Base-by-base conservation (phyloP, 2,113 vertebrate genomes). In the Taurulus bubalis region DNA sequence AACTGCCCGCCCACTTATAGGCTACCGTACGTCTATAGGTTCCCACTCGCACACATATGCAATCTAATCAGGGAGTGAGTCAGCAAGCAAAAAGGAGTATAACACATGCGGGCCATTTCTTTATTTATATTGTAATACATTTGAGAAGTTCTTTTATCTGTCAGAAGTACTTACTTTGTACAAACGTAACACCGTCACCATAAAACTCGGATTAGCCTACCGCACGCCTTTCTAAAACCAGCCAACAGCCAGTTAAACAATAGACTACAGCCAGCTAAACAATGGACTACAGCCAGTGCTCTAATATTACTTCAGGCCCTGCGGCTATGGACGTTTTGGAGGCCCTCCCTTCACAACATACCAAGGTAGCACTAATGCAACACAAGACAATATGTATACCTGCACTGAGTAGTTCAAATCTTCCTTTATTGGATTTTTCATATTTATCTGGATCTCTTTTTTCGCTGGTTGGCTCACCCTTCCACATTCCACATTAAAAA, bases 81-180 rank as follows among this genome's bases (percentile, higher is more conserved):
- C 6, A 51, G 20, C 18, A 2, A 51, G 42, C 42, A 45, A 45
- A 45, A 15, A 45, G 14, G 12, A 16, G 6, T n/a, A n/a, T 49
- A 72, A 95, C 59, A 95, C 59, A 74, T 74, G 53, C 51, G 55
- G 8, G 38, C 68, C 66, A 51, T 36, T 71, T 79, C 71, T 72
- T 79, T 47, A 72, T 73, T 69, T 72, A 49, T 36, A 28, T 18
- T 9, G 16, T 51, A 16, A 38, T 45, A 34, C 75, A 38, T 66
- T 86, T 65, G 78, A 77, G 58, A 66, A 79, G 49, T 80, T 45
- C 30, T 71, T 70, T 80, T 75, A 51, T 85, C 75, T 77, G 53
- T 82, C 77, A 71, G 8, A 85, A 70, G 71, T 71, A 30, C 6
- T 70, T 71, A 49, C 16, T 49, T 20, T 20, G 18, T 18, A 49